Evolutionary conservation across 2,797 vertebrate species (phyloP).

Genomic region (Amblyopsis hoosieri): DNA sequence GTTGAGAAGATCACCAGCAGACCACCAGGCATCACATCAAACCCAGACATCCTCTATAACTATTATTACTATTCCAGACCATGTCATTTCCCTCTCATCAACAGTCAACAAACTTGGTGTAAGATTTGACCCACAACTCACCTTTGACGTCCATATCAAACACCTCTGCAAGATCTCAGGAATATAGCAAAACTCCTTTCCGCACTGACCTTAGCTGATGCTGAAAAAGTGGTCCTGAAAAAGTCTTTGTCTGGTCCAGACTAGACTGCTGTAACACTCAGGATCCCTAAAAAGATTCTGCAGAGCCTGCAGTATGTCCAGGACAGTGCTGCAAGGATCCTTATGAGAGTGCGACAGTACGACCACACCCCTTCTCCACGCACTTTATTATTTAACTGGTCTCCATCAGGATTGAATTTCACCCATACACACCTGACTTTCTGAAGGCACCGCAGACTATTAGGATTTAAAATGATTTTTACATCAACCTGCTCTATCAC

Average conservation of each 20-base stretch:
- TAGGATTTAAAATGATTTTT: background rate
- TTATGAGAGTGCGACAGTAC: background rate
- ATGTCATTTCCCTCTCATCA: background rate
- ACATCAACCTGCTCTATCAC: too few relatives aligned
- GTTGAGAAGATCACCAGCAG: too few relatives aligned
- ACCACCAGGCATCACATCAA: background rate
- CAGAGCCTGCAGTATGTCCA: conserved; percentile 11
- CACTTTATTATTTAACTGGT: background rate
- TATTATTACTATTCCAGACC: background rate
- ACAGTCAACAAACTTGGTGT: background rate
- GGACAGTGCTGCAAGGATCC: conserved; percentile 14
- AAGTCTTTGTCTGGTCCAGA: background rate
- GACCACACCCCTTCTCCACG: conserved; percentile 7
- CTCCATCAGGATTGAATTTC: background rate
- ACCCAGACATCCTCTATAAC: background rate
- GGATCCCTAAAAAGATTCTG: conserved; percentile 7
- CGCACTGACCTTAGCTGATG: background rate
- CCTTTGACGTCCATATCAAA: too few relatives aligned
- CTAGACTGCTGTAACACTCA: conserved; percentile 16
- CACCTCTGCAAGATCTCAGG: background rate
- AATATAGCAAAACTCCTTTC: background rate
- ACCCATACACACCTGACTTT: background rate
- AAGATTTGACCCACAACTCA: background rate
- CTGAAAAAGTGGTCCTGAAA: background rate
- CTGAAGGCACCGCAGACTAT: background rate